Base-by-base conservation (phyloP, 2,888 invertebrate species). In the Gnatocerus cornutus region DNA sequence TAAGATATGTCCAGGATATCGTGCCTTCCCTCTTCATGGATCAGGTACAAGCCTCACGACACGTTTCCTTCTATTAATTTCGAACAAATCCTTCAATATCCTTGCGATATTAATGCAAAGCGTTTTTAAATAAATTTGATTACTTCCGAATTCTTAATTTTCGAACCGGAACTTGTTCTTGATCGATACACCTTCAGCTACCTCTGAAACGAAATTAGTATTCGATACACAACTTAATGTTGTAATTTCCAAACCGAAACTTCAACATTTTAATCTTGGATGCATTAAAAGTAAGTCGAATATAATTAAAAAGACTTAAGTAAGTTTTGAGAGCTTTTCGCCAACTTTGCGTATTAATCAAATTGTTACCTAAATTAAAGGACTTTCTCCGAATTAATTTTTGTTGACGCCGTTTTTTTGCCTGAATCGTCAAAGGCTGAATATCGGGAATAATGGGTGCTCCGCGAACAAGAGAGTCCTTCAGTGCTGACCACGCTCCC, bases 1-100 rank as follows among this genome's bases (percentile, higher is more conserved):
- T 71, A 69, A 71, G 77, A 76, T 77, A 76, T 76, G 74, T 73
- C 75, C 75, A 72, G 55, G 71, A 71, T 55, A 62, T 30, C 68
- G 53, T 62, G 61, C 55, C 55, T 62, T 52, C 62, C 45, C 62
- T 50, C 55, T 53, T 61, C 46, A 30, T 65, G 56, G 65, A 65
- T 65, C 59, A 67, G 66, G 66, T 67, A 67, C 59, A 67, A 59
- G 66, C n/a, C 43, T 41, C 29, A 37, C 30, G 66, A 66, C 66
- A 67, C 66, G 59, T 67, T 67, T 67, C 63, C 43, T 52, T 12
- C 63, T 53, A 63, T 63, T 63, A 63, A 63, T 65, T 65, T 56
- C 37, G 46, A 30, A 63, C 63, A 63, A 63, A 53, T 53, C 53
- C 63, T 41, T 63, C 63, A 56, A 65, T 55, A 53, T 65, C 65